Conservation (phyloP, 2,113 vertebrate species). For the Vulpes lagopus region DNA sequence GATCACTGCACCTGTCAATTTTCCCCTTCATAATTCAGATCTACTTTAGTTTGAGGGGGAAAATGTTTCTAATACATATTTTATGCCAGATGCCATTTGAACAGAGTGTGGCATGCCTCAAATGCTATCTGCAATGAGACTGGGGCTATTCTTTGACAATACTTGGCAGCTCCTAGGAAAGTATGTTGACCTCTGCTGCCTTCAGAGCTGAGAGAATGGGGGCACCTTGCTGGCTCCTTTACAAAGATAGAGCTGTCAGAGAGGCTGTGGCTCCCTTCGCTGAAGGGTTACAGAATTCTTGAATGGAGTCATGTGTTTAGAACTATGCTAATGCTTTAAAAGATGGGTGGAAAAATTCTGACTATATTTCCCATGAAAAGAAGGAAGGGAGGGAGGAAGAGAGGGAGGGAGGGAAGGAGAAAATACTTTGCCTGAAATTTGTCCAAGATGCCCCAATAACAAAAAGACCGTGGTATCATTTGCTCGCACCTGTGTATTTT, state of each 20-base stretch:
- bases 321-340: background rate
- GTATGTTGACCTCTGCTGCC: conserved; percentile 8
- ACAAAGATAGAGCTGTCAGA: background rate
- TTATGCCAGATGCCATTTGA: conserved; percentile 52
- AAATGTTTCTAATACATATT: conserved; percentile 56
- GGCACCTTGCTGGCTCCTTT: background rate
- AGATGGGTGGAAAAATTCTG: background rate
- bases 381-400: background rate
- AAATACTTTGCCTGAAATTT: background rate
- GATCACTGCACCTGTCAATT: conserved; percentile 25
- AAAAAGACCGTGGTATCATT: background rate
- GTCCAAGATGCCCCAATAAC: background rate
- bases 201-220: background rate
- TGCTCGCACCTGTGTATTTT: background rate
- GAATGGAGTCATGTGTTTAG: background rate
- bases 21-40: conserved; percentile 50
- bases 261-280: background rate
- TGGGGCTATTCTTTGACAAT: background rate
- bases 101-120: background rate
- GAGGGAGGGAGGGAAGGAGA: rapidly evolving
- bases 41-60: conserved; percentile 33
- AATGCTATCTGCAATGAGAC: background rate
- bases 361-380: background rate
- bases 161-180: background rate
- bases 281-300: background rate